Evolutionary conservation across 2,797 vertebrate genomes (phyloP).

Genomic region (Lagothrix lagotricha): DNA sequence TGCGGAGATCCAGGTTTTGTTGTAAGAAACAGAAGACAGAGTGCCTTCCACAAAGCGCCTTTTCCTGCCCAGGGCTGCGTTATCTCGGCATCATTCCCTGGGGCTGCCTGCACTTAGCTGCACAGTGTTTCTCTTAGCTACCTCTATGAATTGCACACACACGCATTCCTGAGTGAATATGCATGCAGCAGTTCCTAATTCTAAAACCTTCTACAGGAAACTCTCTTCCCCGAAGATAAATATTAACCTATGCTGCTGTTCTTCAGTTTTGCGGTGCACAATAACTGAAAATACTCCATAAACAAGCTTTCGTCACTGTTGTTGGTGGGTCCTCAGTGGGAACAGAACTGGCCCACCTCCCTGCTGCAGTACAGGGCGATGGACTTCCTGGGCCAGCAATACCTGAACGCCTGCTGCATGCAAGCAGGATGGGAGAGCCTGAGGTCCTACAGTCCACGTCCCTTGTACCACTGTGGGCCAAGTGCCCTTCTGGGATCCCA

Average conservation of each 20-base stretch:
- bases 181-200: background rate
- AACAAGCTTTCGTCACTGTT: background rate
- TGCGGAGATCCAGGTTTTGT: background rate
- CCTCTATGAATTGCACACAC: background rate
- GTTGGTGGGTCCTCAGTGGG: background rate
- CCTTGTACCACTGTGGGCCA: no score
- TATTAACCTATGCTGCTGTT: background rate
- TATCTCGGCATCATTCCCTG: background rate
- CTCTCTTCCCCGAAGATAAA: background rate
- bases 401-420: background rate
- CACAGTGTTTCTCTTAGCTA: background rate
- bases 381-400: background rate
- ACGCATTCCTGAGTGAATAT: background rate
- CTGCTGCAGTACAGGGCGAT: background rate
- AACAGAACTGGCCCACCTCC: background rate
- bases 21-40: background rate
- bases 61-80: background rate
- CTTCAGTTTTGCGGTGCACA: background rate
- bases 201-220: background rate
- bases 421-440: background rate
- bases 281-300: background rate
- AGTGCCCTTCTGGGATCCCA: background rate
- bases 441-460: rapidly evolving
- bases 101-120: background rate
- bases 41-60: background rate